These are phyloP conservation scores for Hipparchia semele DNA, from an alignment of 2,888 invertebrate genomes.

Conservation along the genomic window DNA sequence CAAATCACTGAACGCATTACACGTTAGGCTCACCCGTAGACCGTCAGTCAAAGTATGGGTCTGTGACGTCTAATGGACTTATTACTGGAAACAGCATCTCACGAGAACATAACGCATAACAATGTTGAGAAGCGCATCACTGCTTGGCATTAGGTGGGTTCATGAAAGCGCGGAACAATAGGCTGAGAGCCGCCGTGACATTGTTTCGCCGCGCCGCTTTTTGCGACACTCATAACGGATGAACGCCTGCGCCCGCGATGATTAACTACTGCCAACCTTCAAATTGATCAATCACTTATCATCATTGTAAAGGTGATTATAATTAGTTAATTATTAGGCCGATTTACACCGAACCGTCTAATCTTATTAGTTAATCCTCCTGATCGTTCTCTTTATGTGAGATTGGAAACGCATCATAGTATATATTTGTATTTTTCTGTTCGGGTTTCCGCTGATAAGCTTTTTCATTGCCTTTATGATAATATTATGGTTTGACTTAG, in stretches of 20 bases:
- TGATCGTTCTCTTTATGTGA: too few relatives aligned
- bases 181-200: conserved; percentile 68
- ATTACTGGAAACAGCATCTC: conserved; percentile 47
- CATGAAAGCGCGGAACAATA: conserved; percentile 78
- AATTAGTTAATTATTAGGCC: too few relatives aligned
- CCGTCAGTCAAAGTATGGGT: too few relatives aligned
- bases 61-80: neutral
- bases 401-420: too few relatives aligned
- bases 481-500: too few relatives aligned
- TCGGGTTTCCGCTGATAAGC: too few relatives aligned
- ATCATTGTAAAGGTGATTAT: neutral
- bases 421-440: too few relatives aligned
- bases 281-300: conserved; percentile 12
- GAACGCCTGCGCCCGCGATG: conserved; percentile 14
- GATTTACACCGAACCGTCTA: too few relatives aligned
- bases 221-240: conserved; percentile 45
- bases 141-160: conserved; percentile 59
- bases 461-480: too few relatives aligned
- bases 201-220: conserved; percentile 62
- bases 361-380: too few relatives aligned
- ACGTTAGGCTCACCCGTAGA: too few relatives aligned
- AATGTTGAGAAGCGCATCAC: conserved; percentile 71
- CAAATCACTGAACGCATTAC: too few relatives aligned
- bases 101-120: conserved; percentile 59
- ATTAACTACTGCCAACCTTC: conserved; percentile 21